Base-by-base conservation (phyloP, 2,888 invertebrate species). In the Apodemia zela region DNA sequence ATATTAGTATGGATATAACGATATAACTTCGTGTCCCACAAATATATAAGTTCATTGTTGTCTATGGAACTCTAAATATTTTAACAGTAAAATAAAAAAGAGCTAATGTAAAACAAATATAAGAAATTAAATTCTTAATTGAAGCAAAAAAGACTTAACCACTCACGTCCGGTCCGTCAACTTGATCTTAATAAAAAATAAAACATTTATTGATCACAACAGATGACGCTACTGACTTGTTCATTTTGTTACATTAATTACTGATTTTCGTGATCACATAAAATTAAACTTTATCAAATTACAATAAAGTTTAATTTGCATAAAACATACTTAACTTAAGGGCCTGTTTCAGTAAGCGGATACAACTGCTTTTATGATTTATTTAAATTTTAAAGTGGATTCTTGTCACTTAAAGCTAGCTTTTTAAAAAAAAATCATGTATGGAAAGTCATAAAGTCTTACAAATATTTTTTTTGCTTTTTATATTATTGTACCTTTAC, bases 181-280 rank as follows among this genome's bases (percentile, higher is more conserved):
- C 66, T 67, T 51, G 65, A 63, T 62, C 59, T 65, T 29, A 66
- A 63, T 59, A 64, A 71, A 72, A 74, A 78, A 71, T 73, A 73
- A 75, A 75, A 78, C 73, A 68, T 75, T 79, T 76, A 79, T 79
- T 78, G 75, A 80, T 77, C 73, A 71, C 75, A 77, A 79, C 80
- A 78, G 76, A 76, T 78, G 82, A 78, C 74, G 77, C 77, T 79
- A 75, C 77, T 72, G 71, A 54, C 54, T 25, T 54, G 54, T 54
- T 54, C 21, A 54, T 25, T 54, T 54, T 54, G 25, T 54, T 4
- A 25, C 54, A 11, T 21, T 51, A 51, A 54, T 54, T 54, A 25
- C 11, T 54, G 13, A 51, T 51, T 18, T 51, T 15, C 1, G 4
- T 54, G 6, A 21, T 25, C 25, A 25, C 6, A 25, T 51, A 17